A percentile compares a stretch with the other conserved stretches of the same genome.
phyloP scores from a whole-genome alignment of 2,113 vertebrate species.

The Saimiri boliviensis region DNA sequence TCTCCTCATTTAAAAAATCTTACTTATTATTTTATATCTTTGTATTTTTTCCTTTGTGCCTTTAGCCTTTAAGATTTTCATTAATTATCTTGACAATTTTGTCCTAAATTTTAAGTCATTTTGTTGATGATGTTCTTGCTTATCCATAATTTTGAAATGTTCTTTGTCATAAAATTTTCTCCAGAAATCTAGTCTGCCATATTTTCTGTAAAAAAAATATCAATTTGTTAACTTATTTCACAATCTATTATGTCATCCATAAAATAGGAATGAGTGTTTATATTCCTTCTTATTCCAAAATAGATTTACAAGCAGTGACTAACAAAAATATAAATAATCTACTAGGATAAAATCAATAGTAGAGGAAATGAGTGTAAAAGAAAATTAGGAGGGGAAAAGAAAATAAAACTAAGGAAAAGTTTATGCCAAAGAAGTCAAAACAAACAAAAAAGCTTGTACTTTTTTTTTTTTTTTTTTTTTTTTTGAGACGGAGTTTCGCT shows the following conservation, averaged over 20 bases:
- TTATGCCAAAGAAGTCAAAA: neutral
- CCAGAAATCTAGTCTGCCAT: neutral
- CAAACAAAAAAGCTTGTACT: neutral
- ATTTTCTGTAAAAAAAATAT: neutral
- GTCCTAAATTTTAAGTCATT: neutral
- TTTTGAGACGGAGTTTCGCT: no score
- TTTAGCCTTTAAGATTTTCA: neutral
- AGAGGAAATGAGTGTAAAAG: neutral
- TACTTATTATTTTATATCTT: neutral
- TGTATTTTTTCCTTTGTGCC: neutral
- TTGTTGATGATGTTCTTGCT: neutral
- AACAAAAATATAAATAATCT: neutral
- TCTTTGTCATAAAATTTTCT: neutral
- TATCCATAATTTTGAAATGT: neutral
- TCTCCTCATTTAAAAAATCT: neutral
- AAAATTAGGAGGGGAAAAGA: neutral
- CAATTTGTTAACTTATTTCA: neutral
- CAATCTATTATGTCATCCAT: neutral
- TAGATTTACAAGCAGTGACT: neutral
- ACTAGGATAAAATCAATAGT: neutral
- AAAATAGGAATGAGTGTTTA: neutral
- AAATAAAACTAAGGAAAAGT: neutral
- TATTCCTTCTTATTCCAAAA: neutral
- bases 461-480: no score
- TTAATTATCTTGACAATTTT: neutral